Evolutionary conservation across 2,113 vertebrate species (phyloP), one percentile per base, ranked within the genome.

Genomic region (Dascyllus trimaculatus): DNA sequence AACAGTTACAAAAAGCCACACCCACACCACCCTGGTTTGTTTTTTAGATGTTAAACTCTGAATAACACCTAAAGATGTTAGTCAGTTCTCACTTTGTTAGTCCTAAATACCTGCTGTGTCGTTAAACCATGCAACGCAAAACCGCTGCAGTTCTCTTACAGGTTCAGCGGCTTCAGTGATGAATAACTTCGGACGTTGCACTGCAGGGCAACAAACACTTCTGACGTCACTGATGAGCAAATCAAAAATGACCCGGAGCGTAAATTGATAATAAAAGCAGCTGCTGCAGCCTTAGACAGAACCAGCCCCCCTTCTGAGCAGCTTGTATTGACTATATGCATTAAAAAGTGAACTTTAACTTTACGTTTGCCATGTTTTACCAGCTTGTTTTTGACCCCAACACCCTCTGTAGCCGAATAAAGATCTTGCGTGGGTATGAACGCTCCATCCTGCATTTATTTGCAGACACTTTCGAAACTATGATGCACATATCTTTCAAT

Each of bases 401-500:
- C 40, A 11, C 59, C 24, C 18, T 21, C 18, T 56, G 35, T 61
- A 22, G 6, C 2, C 4, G 11, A 82, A 81, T 76, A 74, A 80
- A 84, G 11, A 45, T 43, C 59, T 73, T 3, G 61, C 62, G 18
- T 52, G 14, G 0, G 70, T 57, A 64, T 21, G 45, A 67, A 46
- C 22, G n/a, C 9, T 68, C 6, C 25, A 13, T 40, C 2, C 19
- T 43, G n/a, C 18, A 51, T 48, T 78, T 2, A 52, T 64, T 68
- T 68, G 8, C 66, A 35, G 25, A 69, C 4, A 54, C 48, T 5
- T 58, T 3, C 22, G 58, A 26, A n/a, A 17, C 24, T 80, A 64
- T 52, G 62, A 84, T 82, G 80, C 62, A 69, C 51, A 71, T 10
- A 71, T 80, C 48, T 75, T 62, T 59, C 61, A 1, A 24, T 63